Percentiles rank a stretch among this genome's conserved stretches.
phyloP scores from a whole-genome alignment of 2,888 invertebrate species.

The Epistrophella euchroma region DNA sequence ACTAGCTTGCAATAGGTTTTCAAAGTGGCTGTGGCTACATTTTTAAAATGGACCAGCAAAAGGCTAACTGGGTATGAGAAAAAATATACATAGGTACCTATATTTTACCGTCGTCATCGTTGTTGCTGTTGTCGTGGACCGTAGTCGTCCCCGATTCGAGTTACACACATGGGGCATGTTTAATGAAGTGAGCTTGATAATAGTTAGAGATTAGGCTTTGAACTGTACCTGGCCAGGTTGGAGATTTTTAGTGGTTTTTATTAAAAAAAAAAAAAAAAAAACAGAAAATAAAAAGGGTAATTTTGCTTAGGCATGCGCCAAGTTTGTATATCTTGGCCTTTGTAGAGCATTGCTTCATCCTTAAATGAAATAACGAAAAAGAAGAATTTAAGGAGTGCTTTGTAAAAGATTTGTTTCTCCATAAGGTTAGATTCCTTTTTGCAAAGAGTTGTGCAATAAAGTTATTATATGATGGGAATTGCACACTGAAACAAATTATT shows the following conservation, averaged over 20 bases:
- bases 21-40: constrained; percentile 19
- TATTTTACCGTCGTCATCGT: not conserved
- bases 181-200: constrained; percentile 65
- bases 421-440: not conserved
- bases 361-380: constrained; percentile 41
- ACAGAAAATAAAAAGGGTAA: constrained; percentile 17
- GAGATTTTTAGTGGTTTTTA: constrained; percentile 53
- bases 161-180: constrained; percentile 67
- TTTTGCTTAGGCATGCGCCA: constrained; percentile 34
- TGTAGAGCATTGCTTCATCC: constrained; percentile 32
- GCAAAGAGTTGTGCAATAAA: not conserved
- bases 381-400: constrained; percentile 18
- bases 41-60: constrained; percentile 49
- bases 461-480: not conserved
- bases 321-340: constrained; percentile 3
- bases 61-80: constrained; percentile 37
- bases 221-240: constrained; percentile 41
- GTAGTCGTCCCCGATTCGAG: constrained; percentile 33
- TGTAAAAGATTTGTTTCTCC: constrained; percentile 18
- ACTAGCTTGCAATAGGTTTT: constrained; percentile 11
- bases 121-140: not conserved
- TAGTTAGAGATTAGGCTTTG: constrained; percentile 56
- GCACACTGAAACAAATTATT: not conserved
- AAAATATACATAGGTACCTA: constrained; percentile 14
- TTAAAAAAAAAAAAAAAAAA: not conserved